Evolutionary conservation across 2,113 vertebrate species (phyloP).

Genomic region (Colinus virginianus): DNA sequence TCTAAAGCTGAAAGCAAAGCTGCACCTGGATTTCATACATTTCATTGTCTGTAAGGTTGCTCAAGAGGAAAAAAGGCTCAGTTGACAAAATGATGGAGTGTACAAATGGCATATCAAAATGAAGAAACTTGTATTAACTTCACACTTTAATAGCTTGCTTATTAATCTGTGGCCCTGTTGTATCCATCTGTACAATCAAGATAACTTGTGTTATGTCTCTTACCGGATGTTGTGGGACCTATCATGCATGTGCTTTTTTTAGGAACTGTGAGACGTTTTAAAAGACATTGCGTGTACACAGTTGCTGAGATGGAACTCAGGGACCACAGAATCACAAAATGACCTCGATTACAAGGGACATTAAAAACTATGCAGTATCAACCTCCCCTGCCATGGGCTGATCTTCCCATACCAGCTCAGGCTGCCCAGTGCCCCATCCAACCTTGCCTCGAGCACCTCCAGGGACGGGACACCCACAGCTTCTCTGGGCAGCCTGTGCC

Average conservation of each 20-base stretch:
- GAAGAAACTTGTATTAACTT: not conserved
- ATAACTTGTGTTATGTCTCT: not conserved
- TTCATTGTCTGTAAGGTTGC: not conserved
- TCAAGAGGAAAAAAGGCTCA: not conserved
- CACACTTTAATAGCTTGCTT: not conserved
- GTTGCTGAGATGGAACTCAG: not conserved
- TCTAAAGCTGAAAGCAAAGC: not conserved
- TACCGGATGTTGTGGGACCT: not conserved
- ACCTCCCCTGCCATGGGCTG: too few relatives aligned
- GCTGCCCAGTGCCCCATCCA: too few relatives aligned
- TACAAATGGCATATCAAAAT: not conserved
- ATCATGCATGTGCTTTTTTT: not conserved
- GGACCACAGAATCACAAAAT: too few relatives aligned
- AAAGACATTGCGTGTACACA: not conserved
- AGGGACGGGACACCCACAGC: not conserved
- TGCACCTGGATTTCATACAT: not conserved
- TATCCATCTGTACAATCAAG: fast-evolving
- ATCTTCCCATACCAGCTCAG: too few relatives aligned
- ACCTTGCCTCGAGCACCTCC: not conserved
- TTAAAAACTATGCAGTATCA: too few relatives aligned
- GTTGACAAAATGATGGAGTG: not conserved
- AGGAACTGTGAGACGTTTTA: not conserved
- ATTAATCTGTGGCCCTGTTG: not conserved
- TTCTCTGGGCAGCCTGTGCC: not conserved
- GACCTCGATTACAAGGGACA: too few relatives aligned